A percentile compares a stretch with the other conserved stretches of the same genome.
Conservation (phyloP, 1,140 invertebrate genomes). For the Adelges cooleyi region DNA sequence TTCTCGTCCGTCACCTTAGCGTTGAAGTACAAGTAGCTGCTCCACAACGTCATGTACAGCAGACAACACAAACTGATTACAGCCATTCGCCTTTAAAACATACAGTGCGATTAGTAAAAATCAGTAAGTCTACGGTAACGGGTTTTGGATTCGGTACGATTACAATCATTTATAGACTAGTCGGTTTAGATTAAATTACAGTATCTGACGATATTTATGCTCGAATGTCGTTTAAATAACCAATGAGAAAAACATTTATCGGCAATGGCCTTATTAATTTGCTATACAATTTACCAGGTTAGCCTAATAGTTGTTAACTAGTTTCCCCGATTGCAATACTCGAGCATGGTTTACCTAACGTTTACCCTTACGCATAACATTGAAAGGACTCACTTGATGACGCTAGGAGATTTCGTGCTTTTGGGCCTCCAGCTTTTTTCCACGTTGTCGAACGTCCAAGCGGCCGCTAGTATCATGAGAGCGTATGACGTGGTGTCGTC, state of each 20-base stretch:
- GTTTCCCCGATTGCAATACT: too few species aligned
- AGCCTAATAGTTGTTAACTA: too few species aligned
- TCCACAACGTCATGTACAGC: conserved; percentile 62
- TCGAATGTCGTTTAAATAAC: too few species aligned
- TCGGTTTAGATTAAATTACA: too few species aligned
- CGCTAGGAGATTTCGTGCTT: conserved; percentile 43
- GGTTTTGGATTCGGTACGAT: too few species aligned
- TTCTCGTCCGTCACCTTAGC: conserved; percentile 72
- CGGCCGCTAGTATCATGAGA: conserved; percentile 49
- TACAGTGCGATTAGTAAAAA: neutral
- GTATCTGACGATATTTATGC: too few species aligned
- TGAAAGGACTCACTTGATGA: conserved; percentile 39
- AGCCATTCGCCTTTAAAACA: conserved; percentile 38
- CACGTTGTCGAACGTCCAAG: conserved; percentile 55
- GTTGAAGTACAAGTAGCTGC: conserved; percentile 78
- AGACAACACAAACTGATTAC: conserved; percentile 47
- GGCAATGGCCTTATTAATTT: too few species aligned
- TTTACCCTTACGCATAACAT: too few species aligned
- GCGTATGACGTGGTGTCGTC: conserved; percentile 57
- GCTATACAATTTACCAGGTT: too few species aligned
- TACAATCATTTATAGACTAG: too few species aligned
- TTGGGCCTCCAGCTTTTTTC: conserved; percentile 65
- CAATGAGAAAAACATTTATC: too few species aligned
- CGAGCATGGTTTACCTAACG: too few species aligned
- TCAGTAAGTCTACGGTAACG: conserved; percentile 19